phyloP scores from a whole-genome alignment of 2,797 vertebrate genomes.

The Pseudotriccus pelzelni region DNA sequence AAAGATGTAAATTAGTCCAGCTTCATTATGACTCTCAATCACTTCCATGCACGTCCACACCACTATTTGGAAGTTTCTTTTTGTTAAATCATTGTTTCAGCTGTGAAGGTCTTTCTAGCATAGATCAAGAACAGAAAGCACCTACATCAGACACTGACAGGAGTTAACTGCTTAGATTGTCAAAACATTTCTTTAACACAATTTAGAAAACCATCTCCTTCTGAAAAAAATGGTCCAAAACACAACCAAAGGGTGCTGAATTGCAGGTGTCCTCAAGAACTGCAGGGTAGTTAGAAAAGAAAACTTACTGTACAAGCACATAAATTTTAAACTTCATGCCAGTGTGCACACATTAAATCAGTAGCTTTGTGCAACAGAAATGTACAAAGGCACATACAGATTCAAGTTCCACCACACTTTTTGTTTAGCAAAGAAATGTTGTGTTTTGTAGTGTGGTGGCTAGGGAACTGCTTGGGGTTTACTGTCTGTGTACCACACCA shows the following conservation, averaged over 20 bases:
- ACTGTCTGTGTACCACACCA: rapidly evolving
- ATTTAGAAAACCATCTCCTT: not conserved
- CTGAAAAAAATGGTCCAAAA: not conserved
- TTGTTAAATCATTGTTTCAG: not conserved
- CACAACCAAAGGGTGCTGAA: not conserved
- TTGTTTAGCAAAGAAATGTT: not conserved
- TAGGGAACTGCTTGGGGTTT: not conserved
- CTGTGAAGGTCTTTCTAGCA: not conserved
- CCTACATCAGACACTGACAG: not conserved
- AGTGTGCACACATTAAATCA: not conserved
- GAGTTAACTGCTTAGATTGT: not conserved
- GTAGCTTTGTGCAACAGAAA: not conserved
- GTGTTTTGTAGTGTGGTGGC: not conserved
- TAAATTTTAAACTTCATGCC: not conserved
- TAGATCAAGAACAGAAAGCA: not conserved
- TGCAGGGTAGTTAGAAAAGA: not conserved
- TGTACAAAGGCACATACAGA: not conserved
- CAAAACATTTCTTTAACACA: not conserved
- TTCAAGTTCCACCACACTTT: not conserved
- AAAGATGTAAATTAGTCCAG: rapidly evolving
- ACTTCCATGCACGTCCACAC: not conserved
- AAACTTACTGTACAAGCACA: not conserved
- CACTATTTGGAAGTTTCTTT: not conserved
- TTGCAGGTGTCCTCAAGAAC: not conserved
- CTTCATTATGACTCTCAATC: not conserved